Evolutionary conservation across 1,140 invertebrate genomes (phyloP).

Genomic region (Tigriopus japonicus): DNA sequence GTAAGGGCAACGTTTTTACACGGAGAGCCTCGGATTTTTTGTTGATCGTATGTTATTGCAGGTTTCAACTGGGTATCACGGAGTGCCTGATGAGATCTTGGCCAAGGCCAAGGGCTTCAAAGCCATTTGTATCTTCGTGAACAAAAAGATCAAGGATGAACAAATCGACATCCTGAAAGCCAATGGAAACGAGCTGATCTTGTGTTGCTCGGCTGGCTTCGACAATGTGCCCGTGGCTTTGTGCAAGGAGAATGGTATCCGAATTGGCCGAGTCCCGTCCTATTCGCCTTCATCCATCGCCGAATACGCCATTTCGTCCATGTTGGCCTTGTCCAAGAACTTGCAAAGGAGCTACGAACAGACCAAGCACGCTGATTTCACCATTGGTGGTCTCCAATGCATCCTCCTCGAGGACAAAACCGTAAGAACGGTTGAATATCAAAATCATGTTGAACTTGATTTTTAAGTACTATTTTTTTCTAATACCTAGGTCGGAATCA

Average conservation of each 20-base stretch:
- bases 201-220: slow-evolving; percentile 7
- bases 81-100: slow-evolving; percentile 7
- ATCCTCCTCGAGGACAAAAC: slow-evolving; percentile 10
- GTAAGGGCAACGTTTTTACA: background rate
- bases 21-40: background rate
- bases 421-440: background rate
- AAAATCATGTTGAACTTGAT: too few relatives aligned
- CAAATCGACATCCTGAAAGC: slow-evolving; percentile 5
- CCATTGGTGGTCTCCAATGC: slow-evolving; percentile 4
- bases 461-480: too few relatives aligned
- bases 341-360: slow-evolving; percentile 1
- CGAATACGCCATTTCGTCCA: slow-evolving; percentile 6
- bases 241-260: slow-evolving; percentile 3
- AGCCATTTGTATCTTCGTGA: slow-evolving; percentile 9
- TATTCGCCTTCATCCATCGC: slow-evolving; percentile 11
- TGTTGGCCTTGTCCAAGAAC: slow-evolving; percentile 11
- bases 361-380: slow-evolving; percentile 10
- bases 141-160: slow-evolving; percentile 5
- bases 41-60: background rate
- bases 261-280: background rate
- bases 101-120: background rate
- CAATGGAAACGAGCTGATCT: slow-evolving; percentile 10
- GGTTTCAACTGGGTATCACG: background rate
- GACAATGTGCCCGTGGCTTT: background rate
- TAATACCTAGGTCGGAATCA: background rate